Conservation (phyloP, 2,113 vertebrate species). For the Rhegmatorhina hoffmannsi region DNA sequence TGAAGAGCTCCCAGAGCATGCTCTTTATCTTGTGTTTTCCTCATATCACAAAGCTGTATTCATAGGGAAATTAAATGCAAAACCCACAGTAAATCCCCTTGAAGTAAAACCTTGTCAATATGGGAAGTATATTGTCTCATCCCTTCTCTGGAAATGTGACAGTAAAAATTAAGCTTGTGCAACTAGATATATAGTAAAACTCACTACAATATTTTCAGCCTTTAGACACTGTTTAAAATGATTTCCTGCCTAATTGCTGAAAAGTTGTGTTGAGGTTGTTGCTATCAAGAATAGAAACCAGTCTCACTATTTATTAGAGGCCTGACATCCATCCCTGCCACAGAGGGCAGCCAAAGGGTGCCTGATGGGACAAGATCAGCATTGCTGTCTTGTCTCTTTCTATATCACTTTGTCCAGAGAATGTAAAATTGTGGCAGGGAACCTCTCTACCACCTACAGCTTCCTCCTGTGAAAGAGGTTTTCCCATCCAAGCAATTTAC, state of each 20-base stretch:
- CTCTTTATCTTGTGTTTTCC: background rate
- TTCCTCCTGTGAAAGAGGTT: conserved; percentile 29
- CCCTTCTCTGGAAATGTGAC: background rate
- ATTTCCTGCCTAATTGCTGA: background rate
- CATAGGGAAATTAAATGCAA: background rate
- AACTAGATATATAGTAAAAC: background rate
- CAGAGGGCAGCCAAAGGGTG: background rate
- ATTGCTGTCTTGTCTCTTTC: conserved; percentile 21
- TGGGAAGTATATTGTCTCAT: background rate
- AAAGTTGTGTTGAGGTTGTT: background rate
- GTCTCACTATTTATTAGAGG: background rate
- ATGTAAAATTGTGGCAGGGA: conserved; percentile 38
- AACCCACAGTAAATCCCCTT: background rate
- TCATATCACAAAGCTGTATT: background rate
- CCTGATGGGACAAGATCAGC: background rate
- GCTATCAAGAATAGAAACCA: background rate
- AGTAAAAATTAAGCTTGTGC: background rate
- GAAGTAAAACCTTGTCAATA: background rate
- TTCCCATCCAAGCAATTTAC: conserved; percentile 51
- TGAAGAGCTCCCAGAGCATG: background rate
- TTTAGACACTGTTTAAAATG: background rate
- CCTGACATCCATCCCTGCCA: background rate
- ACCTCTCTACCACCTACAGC: conserved; percentile 31
- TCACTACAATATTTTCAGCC: background rate
- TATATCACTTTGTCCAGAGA: background rate